These are phyloP conservation scores for Sebastolobus altivelis DNA, from an alignment of 2,797 vertebrate genomes.

Conservation along the genomic window DNA sequence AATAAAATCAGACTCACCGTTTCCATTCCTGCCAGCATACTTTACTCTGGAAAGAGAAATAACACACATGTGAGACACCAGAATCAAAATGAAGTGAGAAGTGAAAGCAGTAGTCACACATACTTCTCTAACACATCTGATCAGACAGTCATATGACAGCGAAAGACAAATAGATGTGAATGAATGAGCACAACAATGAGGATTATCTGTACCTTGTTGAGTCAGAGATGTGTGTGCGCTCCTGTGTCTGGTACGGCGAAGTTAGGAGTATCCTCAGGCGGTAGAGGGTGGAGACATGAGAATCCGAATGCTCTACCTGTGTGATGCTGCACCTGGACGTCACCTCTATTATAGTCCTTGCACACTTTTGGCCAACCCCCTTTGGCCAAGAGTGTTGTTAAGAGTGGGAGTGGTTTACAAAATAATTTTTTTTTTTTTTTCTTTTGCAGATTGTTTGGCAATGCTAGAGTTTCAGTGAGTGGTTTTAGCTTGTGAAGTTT, in stretches of 20 bases:
- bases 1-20: slow-evolving; percentile 71
- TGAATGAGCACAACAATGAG: background rate
- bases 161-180: background rate
- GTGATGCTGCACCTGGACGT: slow-evolving; percentile 53
- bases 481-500: background rate
- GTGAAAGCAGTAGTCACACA: slow-evolving; percentile 56
- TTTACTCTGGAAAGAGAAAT: slow-evolving; percentile 54
- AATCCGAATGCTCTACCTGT: slow-evolving; percentile 64
- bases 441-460: background rate
- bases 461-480: background rate
- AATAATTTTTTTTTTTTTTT: background rate
- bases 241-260: slow-evolving; percentile 28
- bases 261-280: slow-evolving; percentile 49
- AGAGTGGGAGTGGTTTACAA: slow-evolving; percentile 53
- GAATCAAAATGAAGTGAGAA: slow-evolving; percentile 55
- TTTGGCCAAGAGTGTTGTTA: background rate
- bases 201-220: slow-evolving; percentile 54
- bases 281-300: slow-evolving; percentile 33
- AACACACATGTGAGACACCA: slow-evolving; percentile 24
- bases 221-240: slow-evolving; percentile 24
- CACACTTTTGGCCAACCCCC: slow-evolving; percentile 47
- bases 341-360: slow-evolving; percentile 57
- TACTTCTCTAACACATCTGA: slow-evolving; percentile 25
- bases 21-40: slow-evolving; percentile 79
- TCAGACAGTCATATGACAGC: background rate